Evolutionary conservation across 2,113 vertebrate species (phyloP).

Genomic region (Passer domesticus): DNA sequence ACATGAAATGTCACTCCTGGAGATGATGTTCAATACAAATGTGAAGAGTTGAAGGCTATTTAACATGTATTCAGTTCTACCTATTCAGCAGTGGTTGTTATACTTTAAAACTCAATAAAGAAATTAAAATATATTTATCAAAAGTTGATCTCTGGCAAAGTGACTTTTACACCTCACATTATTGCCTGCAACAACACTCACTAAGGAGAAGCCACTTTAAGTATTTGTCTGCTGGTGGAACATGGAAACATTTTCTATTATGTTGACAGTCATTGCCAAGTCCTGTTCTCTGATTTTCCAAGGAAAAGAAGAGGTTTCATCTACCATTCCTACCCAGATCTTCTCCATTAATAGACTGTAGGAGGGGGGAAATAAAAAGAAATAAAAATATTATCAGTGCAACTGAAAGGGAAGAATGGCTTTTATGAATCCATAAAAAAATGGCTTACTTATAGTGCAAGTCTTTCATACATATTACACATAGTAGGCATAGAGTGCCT

Average conservation of each 20-base stretch:
- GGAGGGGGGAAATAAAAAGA: background rate
- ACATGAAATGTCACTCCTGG: conserved; percentile 62
- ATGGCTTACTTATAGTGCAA: background rate
- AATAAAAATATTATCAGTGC: background rate
- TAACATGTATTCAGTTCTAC: conserved; percentile 53
- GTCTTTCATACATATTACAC: background rate
- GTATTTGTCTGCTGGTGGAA: background rate
- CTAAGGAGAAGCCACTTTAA: conserved; percentile 12
- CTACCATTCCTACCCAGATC: background rate
- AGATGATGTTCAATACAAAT: conserved; percentile 63
- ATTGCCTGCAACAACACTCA: conserved; percentile 9
- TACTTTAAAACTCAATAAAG: conserved; percentile 51
- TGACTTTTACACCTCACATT: conserved; percentile 28
- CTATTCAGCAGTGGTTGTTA: conserved; percentile 44
- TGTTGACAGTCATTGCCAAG: background rate
- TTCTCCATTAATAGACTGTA: background rate
- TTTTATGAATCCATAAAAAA: background rate
- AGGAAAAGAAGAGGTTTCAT: background rate
- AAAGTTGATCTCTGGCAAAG: conserved; percentile 48
- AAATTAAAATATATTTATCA: conserved; percentile 60
- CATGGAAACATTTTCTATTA: background rate
- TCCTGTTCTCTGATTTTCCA: background rate
- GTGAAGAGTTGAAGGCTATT: conserved; percentile 68
- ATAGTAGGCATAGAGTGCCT: background rate
- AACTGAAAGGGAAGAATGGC: background rate